Evolutionary conservation across 2,113 vertebrate species (phyloP).

Genomic region (Calidris pygmaea): DNA sequence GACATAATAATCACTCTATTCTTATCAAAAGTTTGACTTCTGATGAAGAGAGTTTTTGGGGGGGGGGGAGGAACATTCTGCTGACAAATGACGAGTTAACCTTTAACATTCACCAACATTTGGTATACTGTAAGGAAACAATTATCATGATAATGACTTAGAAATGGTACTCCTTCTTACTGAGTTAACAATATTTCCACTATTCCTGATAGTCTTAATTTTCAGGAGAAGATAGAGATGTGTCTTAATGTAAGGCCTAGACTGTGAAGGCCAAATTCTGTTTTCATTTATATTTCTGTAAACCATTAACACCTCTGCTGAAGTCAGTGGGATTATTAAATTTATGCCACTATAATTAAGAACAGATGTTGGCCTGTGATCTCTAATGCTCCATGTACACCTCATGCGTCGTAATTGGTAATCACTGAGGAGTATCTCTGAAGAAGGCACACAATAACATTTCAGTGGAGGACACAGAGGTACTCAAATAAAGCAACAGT

Average conservation of each 20-base stretch:
- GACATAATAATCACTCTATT: neutral
- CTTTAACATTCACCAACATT: neutral
- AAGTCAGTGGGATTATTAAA: neutral
- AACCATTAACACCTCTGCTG: neutral
- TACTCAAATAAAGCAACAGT: neutral
- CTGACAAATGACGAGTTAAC: neutral
- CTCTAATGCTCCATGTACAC: neutral
- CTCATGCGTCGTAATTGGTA: neutral
- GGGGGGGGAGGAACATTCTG: fast-evolving
- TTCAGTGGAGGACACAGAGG: neutral
- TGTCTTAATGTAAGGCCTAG: neutral
- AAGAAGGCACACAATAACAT: neutral
- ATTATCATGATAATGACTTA: neutral
- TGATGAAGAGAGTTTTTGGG: neutral
- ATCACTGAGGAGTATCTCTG: neutral
- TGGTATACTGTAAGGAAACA: neutral
- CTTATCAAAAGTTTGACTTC: neutral
- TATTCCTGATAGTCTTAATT: neutral
- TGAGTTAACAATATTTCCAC: neutral
- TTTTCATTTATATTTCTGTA: neutral
- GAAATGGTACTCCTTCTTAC: neutral
- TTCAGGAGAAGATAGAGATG: neutral
- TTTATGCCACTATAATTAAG: neutral
- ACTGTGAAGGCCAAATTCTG: neutral
- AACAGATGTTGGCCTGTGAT: neutral